Evolutionary conservation across 2,888 invertebrate genomes (phyloP), one percentile per base, ranked within the genome.

Genomic region (Lepidocyrtinus sp.): DNA sequence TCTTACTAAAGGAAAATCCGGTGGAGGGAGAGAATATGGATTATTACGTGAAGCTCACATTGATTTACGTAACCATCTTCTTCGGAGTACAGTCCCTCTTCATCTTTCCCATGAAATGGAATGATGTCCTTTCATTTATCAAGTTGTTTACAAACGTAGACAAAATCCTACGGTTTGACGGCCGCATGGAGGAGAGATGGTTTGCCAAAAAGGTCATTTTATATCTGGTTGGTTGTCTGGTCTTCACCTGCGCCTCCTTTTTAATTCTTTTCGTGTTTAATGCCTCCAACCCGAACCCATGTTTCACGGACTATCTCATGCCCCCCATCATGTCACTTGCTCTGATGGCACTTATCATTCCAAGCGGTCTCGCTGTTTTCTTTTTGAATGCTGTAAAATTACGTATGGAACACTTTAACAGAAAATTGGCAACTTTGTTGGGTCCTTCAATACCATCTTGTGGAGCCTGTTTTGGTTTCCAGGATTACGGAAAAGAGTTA

Each of bases 131-230:
- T 2, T 22, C 59, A n/a, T 84, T 83, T 50, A 70, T 85, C 55
- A 67, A 77, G 21, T 80, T 83, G 62, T 83, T 84, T 74, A 62
- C 50, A 0, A 76, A 76, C 59, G 27, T 85, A 21, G 85, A 85
- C 50, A 83, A 84, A 81, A 82, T 85, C 26, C 63, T 85, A 2
- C 55, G 71, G 55, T 85, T 85, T 63, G 83, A 83, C 65, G 84
- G 81, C n/a, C 46, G 77, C 7, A 27, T 45, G 17, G 68, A 81
- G 17, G 85, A 84, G 55, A 55, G 65, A 1, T 72, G 50, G 12
- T 84, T 84, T 67, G 84, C 76, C 0, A 26, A 46, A 7, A 74
- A 73, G 19, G 24, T 83, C 0, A 24, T 80, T 2, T 0, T 68
- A 2, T 64, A 77, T 22, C 45, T 82, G 22, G 27, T 62, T 1